phyloP scores from a whole-genome alignment of 2,888 invertebrate species.

The Pachymerium ferrugineum region DNA sequence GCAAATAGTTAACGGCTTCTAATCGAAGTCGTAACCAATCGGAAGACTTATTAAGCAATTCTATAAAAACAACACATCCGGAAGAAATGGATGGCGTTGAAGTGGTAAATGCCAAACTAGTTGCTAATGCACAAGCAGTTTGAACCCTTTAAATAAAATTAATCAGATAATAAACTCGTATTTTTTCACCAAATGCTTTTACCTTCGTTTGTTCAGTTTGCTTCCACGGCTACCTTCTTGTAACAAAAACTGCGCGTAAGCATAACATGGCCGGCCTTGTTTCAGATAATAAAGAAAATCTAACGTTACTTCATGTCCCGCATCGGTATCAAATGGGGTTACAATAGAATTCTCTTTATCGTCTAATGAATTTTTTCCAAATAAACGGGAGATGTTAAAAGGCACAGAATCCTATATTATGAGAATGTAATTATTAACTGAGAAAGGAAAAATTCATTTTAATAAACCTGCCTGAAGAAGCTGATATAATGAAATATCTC shows the following conservation, averaged over 20 bases:
- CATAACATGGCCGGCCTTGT: constrained; percentile 32
- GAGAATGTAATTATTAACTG: not conserved
- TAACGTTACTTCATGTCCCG: not conserved
- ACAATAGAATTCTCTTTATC: not conserved
- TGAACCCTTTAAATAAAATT: not conserved
- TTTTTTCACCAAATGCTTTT: too few species aligned
- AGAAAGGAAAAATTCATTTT: not conserved
- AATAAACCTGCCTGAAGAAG: not conserved
- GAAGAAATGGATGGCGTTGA: not conserved
- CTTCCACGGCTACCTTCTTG: not conserved
- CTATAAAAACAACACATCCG: not conserved
- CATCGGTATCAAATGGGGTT: not conserved
- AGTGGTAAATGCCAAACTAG: not conserved
- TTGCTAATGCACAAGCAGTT: not conserved
- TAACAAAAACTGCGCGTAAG: constrained; percentile 28
- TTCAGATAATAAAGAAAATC: constrained; percentile 31
- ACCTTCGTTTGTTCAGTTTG: not conserved
- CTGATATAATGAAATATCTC: not conserved
- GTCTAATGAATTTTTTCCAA: not conserved
- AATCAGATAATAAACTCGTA: too few species aligned
- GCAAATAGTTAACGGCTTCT: not conserved
- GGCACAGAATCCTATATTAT: not conserved
- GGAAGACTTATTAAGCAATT: not conserved
- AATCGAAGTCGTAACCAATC: not conserved
- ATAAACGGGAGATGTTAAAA: not conserved